These are phyloP conservation scores for Xenotilapia flavipinnis DNA, from an alignment of 2,113 vertebrate species.

Conservation along the genomic window DNA sequence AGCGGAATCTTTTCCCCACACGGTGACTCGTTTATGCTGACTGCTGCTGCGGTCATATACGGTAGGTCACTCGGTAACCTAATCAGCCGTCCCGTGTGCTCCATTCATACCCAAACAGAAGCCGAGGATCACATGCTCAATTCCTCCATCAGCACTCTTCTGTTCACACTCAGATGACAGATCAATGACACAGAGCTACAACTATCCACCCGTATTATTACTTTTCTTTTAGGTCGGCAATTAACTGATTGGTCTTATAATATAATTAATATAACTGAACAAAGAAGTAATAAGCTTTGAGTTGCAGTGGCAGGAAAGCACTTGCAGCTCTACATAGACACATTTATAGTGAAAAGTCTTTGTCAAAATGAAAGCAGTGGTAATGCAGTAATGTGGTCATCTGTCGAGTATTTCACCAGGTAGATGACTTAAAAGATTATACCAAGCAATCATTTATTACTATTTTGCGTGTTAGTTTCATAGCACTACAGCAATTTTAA, in stretches of 20 bases:
- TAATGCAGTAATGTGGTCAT: background rate
- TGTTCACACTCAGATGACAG: slow-evolving; percentile 2
- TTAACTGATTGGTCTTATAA: background rate
- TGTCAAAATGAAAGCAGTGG: background rate
- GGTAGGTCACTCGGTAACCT: slow-evolving; percentile 63
- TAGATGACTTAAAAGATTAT: background rate
- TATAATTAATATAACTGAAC: background rate
- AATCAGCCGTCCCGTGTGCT: slow-evolving; percentile 52
- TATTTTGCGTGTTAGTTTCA: background rate
- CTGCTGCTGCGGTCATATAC: slow-evolving; percentile 46
- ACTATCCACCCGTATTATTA: background rate
- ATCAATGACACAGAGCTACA: background rate
- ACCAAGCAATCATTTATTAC: background rate
- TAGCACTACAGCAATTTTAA: background rate
- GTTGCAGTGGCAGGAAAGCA: background rate
- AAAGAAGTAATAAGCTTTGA: background rate
- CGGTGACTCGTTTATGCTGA: background rate
- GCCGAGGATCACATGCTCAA: slow-evolving; percentile 38
- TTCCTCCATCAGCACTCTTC: slow-evolving; percentile 11
- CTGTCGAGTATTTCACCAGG: background rate
- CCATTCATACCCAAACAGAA: slow-evolving; percentile 56
- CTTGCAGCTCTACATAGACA: background rate
- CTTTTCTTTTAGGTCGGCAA: background rate
- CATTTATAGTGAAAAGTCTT: background rate
- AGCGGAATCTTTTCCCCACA: background rate